Conservation (phyloP, 2,797 vertebrate genomes). For the Coreius guichenoti region DNA sequence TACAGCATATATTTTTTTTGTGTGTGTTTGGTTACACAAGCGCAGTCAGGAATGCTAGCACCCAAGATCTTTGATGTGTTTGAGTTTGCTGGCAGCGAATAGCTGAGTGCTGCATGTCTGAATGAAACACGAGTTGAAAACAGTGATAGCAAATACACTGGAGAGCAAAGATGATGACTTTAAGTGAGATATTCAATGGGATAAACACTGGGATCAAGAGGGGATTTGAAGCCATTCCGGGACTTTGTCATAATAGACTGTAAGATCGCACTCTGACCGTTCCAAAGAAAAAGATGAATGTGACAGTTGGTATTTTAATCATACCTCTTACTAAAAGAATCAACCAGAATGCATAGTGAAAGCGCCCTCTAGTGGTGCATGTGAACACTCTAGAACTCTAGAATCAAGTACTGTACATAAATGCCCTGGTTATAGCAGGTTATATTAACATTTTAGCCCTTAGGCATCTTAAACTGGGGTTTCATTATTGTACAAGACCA, state of each 20-base stretch:
- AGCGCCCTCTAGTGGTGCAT: conserved; percentile 73
- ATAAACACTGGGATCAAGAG: background rate
- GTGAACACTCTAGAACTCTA: background rate
- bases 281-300: conserved; percentile 15
- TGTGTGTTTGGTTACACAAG: conserved; percentile 71
- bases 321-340: background rate
- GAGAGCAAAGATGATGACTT: conserved; percentile 20
- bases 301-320: conserved; percentile 36
- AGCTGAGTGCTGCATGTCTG: conserved; percentile 19
- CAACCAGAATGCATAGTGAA: background rate
- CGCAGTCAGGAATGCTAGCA: conserved; percentile 75
- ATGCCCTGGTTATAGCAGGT: background rate
- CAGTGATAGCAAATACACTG: conserved; percentile 51
- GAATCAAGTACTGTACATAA: background rate
- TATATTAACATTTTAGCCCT: conserved; percentile 38
- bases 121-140: conserved; percentile 64
- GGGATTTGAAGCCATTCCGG: background rate
- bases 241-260: conserved; percentile 20
- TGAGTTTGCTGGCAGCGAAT: conserved; percentile 41
- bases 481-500: conserved; percentile 26
- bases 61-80: conserved; percentile 62
- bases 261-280: conserved; percentile 1
- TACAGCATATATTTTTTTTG: conserved; percentile 66
- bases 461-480: background rate
- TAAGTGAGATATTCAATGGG: conserved; percentile 10